These are phyloP conservation scores for Pedetes capensis DNA, from an alignment of 2,113 vertebrate species.

Conservation along the genomic window DNA sequence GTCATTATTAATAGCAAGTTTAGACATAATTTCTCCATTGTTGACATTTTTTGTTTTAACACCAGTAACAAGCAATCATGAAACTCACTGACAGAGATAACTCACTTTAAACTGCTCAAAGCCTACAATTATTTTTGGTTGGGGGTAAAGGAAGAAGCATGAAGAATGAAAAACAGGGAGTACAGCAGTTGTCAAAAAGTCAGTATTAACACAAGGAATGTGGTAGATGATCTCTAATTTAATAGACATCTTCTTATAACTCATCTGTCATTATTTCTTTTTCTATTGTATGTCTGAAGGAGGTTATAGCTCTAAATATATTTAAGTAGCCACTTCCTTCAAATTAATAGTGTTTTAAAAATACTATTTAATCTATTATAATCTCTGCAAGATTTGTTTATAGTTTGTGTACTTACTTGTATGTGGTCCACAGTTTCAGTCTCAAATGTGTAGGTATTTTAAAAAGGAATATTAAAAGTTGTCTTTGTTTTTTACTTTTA, in stretches of 20 bases:
- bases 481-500: background rate
- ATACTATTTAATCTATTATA: background rate
- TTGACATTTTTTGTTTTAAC: slow-evolving; percentile 1
- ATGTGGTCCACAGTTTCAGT: background rate
- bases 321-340: background rate
- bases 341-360: background rate
- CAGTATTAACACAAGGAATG: background rate
- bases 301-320: background rate
- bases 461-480: background rate
- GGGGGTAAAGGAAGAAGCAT: background rate
- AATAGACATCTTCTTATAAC: background rate
- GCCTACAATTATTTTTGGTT: background rate
- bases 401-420: background rate
- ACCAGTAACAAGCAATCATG: background rate
- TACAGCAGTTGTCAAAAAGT: background rate
- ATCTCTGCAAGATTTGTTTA: background rate
- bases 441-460: background rate
- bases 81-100: background rate
- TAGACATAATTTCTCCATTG: background rate
- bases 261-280: background rate
- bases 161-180: background rate
- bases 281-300: background rate
- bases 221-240: background rate
- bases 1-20: background rate
- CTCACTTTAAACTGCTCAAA: background rate